These are phyloP conservation scores for Oeneis ivallda DNA, from an alignment of 2,888 invertebrate genomes.

Conservation along the genomic window DNA sequence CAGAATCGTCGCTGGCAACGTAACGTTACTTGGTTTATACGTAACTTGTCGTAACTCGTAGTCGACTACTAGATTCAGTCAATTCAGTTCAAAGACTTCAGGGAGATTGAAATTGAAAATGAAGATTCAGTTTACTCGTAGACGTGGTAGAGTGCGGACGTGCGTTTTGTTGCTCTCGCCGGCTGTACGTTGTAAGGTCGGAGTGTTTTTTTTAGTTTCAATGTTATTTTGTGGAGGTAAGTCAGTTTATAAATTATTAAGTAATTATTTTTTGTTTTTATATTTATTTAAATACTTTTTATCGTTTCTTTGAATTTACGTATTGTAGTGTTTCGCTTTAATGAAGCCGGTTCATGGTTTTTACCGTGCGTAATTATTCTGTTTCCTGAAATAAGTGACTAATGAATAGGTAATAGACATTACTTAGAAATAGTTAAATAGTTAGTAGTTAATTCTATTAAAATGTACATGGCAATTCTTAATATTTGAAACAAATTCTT, in stretches of 20 bases:
- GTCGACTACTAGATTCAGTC: no score
- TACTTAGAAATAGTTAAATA: no score
- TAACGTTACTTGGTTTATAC: not conserved
- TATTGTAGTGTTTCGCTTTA: not conserved
- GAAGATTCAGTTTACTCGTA: not conserved
- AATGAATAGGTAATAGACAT: not conserved
- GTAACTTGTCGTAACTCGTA: no score
- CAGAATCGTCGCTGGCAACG: not conserved
- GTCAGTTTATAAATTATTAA: not conserved
- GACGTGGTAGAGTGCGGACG: not conserved
- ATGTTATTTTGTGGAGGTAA: conserved; percentile 2
- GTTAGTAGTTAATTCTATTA: not conserved
- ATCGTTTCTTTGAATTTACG: not conserved
- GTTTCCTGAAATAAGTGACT: conserved; percentile 6
- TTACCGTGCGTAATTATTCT: not conserved
- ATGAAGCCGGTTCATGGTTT: not conserved
- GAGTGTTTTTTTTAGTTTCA: conserved; percentile 7
- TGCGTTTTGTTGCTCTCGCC: not conserved
- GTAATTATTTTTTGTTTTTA: not conserved
- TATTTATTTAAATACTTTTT: not conserved
- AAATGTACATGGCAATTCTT: no score
- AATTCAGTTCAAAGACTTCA: no score
- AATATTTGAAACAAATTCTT: no score
- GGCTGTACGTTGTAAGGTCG: conserved; percentile 5
- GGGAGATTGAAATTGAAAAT: no score